phyloP scores from a whole-genome alignment of 2,888 invertebrate species.

The Athalia rosae region DNA sequence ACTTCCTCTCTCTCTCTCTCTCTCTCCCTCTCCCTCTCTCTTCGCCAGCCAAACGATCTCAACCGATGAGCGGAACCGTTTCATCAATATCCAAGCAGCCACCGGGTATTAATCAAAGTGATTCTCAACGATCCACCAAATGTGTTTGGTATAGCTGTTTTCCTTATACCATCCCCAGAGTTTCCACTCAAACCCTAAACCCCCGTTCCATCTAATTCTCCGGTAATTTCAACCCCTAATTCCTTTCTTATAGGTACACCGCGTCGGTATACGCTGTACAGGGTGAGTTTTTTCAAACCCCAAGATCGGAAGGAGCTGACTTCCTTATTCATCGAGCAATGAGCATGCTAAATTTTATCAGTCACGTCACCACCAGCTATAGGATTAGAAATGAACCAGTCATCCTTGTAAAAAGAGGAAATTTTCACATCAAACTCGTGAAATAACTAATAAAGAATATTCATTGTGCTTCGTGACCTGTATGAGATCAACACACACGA shows the following conservation, averaged over 20 bases:
- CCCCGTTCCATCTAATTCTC: not conserved
- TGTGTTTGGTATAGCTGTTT: constrained; percentile 5
- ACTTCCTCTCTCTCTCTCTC: not conserved
- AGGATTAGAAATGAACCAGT: no score
- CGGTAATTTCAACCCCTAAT: not conserved
- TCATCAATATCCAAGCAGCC: constrained; percentile 35
- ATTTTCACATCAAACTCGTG: no score
- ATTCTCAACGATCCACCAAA: constrained; percentile 30
- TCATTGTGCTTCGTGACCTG: no score
- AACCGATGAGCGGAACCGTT: constrained; percentile 33
- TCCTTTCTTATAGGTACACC: not conserved
- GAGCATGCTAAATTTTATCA: no score
- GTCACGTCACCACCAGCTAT: no score
- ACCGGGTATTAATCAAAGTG: constrained; percentile 20
- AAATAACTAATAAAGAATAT: no score
- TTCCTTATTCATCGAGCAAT: no score
- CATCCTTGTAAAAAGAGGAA: no score
- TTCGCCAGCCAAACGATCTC: constrained; percentile 31
- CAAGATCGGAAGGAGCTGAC: no score
- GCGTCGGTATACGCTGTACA: no score
- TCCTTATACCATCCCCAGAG: not conserved
- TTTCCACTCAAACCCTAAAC: not conserved
- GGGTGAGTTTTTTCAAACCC: no score
- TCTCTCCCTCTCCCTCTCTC: not conserved
- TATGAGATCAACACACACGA: no score